phyloP scores from a whole-genome alignment of 2,888 invertebrate species.

The Norana najaformis region DNA sequence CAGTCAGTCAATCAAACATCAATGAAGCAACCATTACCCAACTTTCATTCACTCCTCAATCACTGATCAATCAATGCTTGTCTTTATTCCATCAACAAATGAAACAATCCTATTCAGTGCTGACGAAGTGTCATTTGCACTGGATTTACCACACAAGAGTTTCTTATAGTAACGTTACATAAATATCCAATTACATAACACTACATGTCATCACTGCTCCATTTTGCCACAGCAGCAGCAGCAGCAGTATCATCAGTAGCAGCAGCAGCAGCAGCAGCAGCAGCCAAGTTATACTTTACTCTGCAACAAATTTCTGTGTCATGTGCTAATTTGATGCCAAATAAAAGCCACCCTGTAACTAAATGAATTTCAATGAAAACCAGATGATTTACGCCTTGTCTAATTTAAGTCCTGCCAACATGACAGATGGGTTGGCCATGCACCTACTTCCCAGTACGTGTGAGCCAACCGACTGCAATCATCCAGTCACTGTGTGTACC shows the following conservation, averaged over 20 bases:
- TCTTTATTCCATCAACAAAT: neutral
- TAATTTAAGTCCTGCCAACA: neutral
- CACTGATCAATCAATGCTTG: too few relatives aligned
- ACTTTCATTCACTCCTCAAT: too few relatives aligned
- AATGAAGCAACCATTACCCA: too few relatives aligned
- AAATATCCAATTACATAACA: neutral
- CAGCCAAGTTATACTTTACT: neutral
- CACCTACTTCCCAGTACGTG: conserved; percentile 13
- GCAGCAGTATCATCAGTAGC: too few relatives aligned
- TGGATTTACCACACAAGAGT: neutral
- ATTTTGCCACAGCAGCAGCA: too few relatives aligned
- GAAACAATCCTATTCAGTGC: neutral
- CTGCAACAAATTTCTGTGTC: neutral
- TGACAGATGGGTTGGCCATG: conserved; percentile 1
- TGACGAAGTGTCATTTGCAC: neutral
- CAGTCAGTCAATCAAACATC: too few relatives aligned
- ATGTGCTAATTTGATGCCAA: neutral
- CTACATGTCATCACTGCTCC: neutral
- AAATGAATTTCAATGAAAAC: conserved; percentile 13
- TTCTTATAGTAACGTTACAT: too few relatives aligned
- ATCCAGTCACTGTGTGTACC: neutral
- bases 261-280: too few relatives aligned
- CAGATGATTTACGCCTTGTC: neutral
- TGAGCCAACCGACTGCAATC: neutral
- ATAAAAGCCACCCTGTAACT: conserved; percentile 13